Base-by-base conservation (phyloP, 2,888 invertebrate species). In the Parasteatoda lunata region DNA sequence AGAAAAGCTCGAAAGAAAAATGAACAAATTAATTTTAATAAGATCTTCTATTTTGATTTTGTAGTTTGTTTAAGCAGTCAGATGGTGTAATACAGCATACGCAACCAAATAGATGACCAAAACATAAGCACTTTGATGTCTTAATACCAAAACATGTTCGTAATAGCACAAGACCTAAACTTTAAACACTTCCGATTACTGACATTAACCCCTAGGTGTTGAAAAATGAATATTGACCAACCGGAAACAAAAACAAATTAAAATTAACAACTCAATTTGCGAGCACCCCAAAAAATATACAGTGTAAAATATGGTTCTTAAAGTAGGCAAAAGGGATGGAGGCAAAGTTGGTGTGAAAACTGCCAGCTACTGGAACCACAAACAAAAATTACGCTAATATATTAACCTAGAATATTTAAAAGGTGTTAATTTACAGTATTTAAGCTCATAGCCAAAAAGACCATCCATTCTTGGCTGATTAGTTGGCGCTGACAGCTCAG, bases 391-490 rank as follows among this genome's bases (percentile, higher is more conserved):
- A 15, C 47, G 30, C 7, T 9, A 66, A 45, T 45, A 49, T 15
- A 64, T 51, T 51, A 66, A 59, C 11, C 68, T n/a, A 11, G 4
- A 15, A 52, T 65, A 59, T 13, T 81, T 15, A 69, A 68, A 49
- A 75, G 81, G 48, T 65, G 52, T 49, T 81, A 81, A 73, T 81
- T 81, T 75, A 4, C 7, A 48, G 81, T n/a, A 45, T 30, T 9
- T 30, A 30, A 6, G 59, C 11, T n/a, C 11, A 8, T 15, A 8
- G 9, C 2, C 7, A 8, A 3, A n/a, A n/a, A 2, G 49, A 54
- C 71, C 80, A 85, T 85, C 85, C 71, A 85, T 85, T 77, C 72
- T 54, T 30, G 49, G 47, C 71, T 85, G 70, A 85, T 80, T 69
- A 77, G 80, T 45, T 71, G 70, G 79, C 70, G 85, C 54, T 85